Conservation (phyloP, 2,888 invertebrate genomes). For the Fabriciana adippe region DNA sequence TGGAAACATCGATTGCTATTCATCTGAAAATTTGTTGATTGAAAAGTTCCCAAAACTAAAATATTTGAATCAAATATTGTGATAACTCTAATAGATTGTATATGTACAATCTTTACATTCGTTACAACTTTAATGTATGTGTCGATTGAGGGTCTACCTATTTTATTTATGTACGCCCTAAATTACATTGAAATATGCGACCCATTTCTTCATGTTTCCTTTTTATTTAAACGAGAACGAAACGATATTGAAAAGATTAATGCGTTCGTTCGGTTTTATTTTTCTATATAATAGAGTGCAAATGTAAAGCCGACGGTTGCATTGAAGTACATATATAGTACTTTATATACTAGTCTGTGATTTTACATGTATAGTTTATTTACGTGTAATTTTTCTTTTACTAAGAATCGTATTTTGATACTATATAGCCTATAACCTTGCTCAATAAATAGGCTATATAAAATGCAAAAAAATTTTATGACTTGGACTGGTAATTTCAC, state of each 20-base stretch:
- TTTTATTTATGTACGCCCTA: conserved; percentile 9
- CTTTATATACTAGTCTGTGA: no score
- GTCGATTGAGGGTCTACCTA: conserved; percentile 6
- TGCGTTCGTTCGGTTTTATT: conserved; percentile 9
- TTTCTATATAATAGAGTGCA: not conserved
- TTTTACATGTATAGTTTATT: no score
- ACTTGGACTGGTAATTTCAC: no score
- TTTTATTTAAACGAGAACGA: conserved; percentile 16
- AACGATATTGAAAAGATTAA: conserved; percentile 13
- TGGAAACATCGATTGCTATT: not conserved
- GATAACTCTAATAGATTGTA: not conserved
- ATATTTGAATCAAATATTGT: conserved; percentile 3
- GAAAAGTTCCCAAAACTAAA: not conserved
- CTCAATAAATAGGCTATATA: no score
- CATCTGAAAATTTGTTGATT: conserved; percentile 6
- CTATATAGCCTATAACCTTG: no score
- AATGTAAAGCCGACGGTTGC: no score
- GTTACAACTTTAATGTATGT: conserved; percentile 1
- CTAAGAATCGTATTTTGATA: no score
- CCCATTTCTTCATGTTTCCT: conserved; percentile 15
- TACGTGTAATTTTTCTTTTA: no score
- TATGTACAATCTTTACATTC: not conserved
- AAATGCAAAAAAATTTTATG: no score
- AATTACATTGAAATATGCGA: conserved; percentile 18
- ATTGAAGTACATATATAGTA: no score